Conservation (phyloP, 2,888 invertebrate species). For the Petrolisthes cinctipes region DNA sequence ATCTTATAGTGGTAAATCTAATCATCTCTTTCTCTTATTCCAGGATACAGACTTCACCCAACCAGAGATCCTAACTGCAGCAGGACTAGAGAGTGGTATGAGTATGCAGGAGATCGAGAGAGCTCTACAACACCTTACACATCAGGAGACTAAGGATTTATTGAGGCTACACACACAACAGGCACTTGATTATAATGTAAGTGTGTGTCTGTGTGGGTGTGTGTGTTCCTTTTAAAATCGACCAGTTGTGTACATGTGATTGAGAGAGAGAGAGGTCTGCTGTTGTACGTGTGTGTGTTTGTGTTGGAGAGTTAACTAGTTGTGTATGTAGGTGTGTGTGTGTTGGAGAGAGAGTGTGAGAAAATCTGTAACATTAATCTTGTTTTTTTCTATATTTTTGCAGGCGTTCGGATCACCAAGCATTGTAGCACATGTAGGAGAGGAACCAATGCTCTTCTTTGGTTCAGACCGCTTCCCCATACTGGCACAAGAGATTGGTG, state of each 20-base stretch:
- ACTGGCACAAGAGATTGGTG: constrained; percentile 69
- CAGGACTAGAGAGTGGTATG: constrained; percentile 67
- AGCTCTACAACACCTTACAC: constrained; percentile 66
- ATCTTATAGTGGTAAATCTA: no score
- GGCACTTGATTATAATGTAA: constrained; percentile 69
- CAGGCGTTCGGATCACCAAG: constrained; percentile 71
- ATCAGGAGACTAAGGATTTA: constrained; percentile 68
- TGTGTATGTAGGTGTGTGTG: background rate
- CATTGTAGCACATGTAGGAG: constrained; percentile 68
- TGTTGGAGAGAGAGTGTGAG: no score
- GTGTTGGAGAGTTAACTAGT: background rate
- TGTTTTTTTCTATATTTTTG: constrained; percentile 42
- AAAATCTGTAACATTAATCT: background rate
- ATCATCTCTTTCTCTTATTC: background rate
- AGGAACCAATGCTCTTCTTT: constrained; percentile 69
- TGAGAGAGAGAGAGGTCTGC: no score
- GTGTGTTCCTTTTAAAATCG: no score
- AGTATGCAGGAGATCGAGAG: constrained; percentile 66
- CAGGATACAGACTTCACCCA: constrained; percentile 69
- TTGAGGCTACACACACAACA: constrained; percentile 68
- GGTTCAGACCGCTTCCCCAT: constrained; percentile 71
- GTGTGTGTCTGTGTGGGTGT: constrained; percentile 21
- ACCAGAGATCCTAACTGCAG: constrained; percentile 67
- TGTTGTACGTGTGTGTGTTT: constrained; percentile 67
- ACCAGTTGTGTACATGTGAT: no score